phyloP scores from a whole-genome alignment of 2,888 invertebrate species.

The Metacarcinus magister region DNA sequence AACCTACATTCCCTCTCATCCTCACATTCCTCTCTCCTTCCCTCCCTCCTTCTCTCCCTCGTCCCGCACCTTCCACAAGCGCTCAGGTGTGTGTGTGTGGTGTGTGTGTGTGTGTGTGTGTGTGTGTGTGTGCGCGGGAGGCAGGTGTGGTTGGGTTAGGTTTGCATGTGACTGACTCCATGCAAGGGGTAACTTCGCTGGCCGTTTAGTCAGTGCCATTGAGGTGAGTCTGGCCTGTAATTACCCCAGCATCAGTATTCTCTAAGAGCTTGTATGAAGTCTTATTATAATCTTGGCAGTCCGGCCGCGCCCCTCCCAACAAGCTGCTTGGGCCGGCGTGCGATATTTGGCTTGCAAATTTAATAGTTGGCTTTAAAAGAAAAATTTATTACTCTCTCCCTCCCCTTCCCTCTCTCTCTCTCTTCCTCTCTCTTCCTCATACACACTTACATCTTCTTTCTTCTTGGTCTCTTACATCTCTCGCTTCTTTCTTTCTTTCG shows the following conservation, averaged over 20 bases:
- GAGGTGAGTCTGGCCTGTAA: slow-evolving; percentile 23
- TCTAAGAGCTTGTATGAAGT: slow-evolving; percentile 52
- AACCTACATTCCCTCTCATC: neutral
- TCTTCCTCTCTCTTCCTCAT: neutral
- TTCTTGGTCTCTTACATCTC: neutral
- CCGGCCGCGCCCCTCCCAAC: slow-evolving; percentile 46
- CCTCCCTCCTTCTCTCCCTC: neutral
- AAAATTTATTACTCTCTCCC: slow-evolving; percentile 48
- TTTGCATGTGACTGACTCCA: neutral
- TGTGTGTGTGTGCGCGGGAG: too few relatives aligned
- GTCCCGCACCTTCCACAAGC: too few relatives aligned
- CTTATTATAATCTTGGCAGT: slow-evolving; percentile 45
- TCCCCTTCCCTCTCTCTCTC: neutral
- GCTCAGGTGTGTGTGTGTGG: neutral
- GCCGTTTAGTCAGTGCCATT: slow-evolving; percentile 54
- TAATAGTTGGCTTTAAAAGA: slow-evolving; percentile 60
- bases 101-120: too few relatives aligned
- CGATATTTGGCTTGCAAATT: slow-evolving; percentile 61
- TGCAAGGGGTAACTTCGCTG: neutral
- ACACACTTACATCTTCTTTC: neutral
- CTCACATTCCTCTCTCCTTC: too few relatives aligned
- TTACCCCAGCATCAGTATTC: slow-evolving; percentile 54
- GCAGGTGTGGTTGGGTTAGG: neutral
- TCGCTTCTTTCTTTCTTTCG: neutral
- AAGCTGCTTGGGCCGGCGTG: slow-evolving; percentile 26